Percentiles rank a stretch among this genome's conserved stretches.
Conservation (phyloP, 2,797 vertebrate species). For the Salarias fasciatus region DNA sequence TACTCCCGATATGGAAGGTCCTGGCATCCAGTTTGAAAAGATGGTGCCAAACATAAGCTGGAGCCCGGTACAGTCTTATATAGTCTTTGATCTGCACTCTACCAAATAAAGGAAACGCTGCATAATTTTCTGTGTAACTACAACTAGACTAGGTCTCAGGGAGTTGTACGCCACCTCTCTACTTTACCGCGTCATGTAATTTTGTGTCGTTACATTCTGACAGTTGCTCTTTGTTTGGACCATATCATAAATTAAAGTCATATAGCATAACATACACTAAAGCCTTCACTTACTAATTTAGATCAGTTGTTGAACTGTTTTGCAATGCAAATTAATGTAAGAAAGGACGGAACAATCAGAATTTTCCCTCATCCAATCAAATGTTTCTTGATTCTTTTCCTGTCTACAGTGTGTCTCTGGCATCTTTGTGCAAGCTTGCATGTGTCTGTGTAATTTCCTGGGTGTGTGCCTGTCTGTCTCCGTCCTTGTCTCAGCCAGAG, state of each 20-base stretch:
- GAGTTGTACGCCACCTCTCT: background rate
- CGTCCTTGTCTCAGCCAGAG: slow-evolving; percentile 47
- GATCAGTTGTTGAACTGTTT: background rate
- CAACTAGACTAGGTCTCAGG: background rate
- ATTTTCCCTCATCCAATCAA: background rate
- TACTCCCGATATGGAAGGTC: slow-evolving; percentile 1
- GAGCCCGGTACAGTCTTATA: background rate
- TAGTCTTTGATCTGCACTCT: background rate
- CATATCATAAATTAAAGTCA: too few species aligned
- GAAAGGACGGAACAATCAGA: background rate
- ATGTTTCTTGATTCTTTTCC: slow-evolving; percentile 9
- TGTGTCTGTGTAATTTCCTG: slow-evolving; percentile 43
- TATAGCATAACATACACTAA: too few species aligned
- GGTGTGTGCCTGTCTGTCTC: slow-evolving; percentile 46
- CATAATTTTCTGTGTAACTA: background rate
- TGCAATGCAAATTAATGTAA: background rate
- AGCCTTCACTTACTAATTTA: too few species aligned
- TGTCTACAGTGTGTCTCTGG: slow-evolving; percentile 2
- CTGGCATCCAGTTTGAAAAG: slow-evolving; percentile 6
- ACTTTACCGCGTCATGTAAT: background rate
- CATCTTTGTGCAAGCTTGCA: slow-evolving; percentile 15
- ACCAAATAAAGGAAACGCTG: background rate
- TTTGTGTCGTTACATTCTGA: too few species aligned
- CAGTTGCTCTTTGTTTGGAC: too few species aligned
- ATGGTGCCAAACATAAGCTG: background rate